Evolutionary conservation across 1,140 invertebrate species (phyloP), one percentile per base, ranked within the genome.

Genomic region (Odontomachus brunneus): DNA sequence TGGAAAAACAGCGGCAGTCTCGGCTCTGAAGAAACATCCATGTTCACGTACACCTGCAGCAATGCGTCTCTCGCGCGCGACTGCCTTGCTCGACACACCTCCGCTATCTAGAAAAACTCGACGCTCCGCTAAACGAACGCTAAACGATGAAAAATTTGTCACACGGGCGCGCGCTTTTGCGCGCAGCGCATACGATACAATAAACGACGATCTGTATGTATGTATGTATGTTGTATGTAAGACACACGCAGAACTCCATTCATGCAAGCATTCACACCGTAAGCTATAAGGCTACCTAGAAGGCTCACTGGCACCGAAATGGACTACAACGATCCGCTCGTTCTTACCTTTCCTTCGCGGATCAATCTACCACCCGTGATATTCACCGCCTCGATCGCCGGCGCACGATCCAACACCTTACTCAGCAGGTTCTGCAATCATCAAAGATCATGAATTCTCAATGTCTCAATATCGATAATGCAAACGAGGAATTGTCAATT

Each of bases 341-440:
- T 71, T 90, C 91, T 96, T 97, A 99, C 98, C 98, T 99, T 99
- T 86, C 98, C 98, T 95, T 99, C 99, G 86, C 98, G 96, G 90
- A 99, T 99, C 93, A 98, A 98, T 93, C 98, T 96, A 91, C 98
- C 98, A 89, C 99, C 99, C 92, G 98, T 97, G 86, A 97, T 95
- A 94, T 99, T 99, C 89, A 99, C 98, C 92, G 98, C 97, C 95
- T 99, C 99, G 91, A 99, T 98, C 91, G 97, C 97, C 89, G 97
- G 97, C 87, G 97, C 98, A 91, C 97, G 96, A 93, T 99, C 98
- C 89, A 98, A 96, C 83, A 99, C 96, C 92, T 96, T 96, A 91
- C 98, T 98, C 92, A 99, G 97, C 91, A 99, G 95, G 91, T 96
- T 97, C 98, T 99, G 95, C 84, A 95, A 91, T 92, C 93, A 80